Evolutionary conservation across 2,888 invertebrate genomes (phyloP).

Genomic region (Yponomeuta malinellus): DNA sequence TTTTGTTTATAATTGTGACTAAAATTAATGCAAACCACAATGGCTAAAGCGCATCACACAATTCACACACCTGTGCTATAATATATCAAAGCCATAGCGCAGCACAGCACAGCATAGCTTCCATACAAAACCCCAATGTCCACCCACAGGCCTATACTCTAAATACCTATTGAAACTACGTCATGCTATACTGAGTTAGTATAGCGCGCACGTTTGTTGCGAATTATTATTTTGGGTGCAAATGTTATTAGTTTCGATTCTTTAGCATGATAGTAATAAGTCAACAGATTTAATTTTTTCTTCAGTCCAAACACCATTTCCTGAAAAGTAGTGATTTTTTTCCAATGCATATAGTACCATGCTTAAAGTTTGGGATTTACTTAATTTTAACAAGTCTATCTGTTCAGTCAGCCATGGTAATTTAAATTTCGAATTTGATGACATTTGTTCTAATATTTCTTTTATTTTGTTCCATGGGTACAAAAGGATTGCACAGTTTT

Average conservation of each 20-base stretch:
- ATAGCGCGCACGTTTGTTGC: neutral
- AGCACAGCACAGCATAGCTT: too few relatives aligned
- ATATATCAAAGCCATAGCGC: too few relatives aligned
- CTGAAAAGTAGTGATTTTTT: conserved; percentile 64
- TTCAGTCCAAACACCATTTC: conserved; percentile 67
- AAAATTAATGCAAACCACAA: too few relatives aligned
- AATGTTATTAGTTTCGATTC: neutral
- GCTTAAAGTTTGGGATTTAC: conserved; percentile 55
- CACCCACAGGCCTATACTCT: too few relatives aligned
- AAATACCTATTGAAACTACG: too few relatives aligned
- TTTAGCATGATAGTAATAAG: neutral
- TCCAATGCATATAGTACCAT: conserved; percentile 59
- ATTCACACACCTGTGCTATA: too few relatives aligned
- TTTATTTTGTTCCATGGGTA: conserved; percentile 67
- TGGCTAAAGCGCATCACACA: too few relatives aligned
- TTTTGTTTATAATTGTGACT: too few relatives aligned
- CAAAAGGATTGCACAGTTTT: conserved; percentile 57
- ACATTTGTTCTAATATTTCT: conserved; percentile 33
- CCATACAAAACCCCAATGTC: too few relatives aligned
- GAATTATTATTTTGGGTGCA: neutral
- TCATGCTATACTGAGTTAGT: too few relatives aligned
- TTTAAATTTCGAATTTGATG: conserved; percentile 20
- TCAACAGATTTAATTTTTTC: conserved; percentile 39
- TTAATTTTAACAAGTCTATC: conserved; percentile 38
- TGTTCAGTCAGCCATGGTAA: conserved; percentile 32